Base-by-base conservation (phyloP, 2,888 invertebrate genomes). In the Machimus atricapillus region DNA sequence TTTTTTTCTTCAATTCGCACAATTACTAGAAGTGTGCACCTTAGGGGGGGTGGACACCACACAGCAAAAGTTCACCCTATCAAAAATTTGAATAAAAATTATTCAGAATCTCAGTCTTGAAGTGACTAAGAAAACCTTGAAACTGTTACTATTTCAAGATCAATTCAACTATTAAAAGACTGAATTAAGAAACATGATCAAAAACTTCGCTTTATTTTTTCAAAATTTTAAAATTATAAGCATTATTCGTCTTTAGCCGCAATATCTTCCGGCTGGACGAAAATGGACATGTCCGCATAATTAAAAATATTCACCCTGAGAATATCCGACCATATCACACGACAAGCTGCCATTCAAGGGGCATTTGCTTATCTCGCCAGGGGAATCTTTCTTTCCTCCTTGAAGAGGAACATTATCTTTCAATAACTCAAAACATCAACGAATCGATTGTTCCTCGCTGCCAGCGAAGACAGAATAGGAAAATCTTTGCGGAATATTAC, bases 391-490 rank as follows among this genome's bases (percentile, higher is more conserved):
- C 66, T 66, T 66, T 27, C 27, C 34, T 52, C 34, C 56, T n/a
- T 1, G 37, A n/a, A 56, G 56, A 52, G 56, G 56, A 52, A n/a
- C 23, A 81, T 81, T 81, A 31, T 66, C 83, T 34, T 40, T 83
- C 74, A 85, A 85, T 85, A 85, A 85, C 9, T 85, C 74, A 73
- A 40, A 76, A 74, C 27, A 43, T 73, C 46, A 82, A 46, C 87
- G 43, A 83, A 77, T 82, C 40, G 83, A 77, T 74, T 56, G 77
- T 76, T 76, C 76, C 23, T 16, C 43, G 34, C 14, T 86, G 14
- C 77, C 23, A 58, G 27, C 43, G 16, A 46, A 76, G 37, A 58
- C 58, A 43, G 46, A 31, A 86, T 78, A 77, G 43, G 78, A 56
- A 23, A 78, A 43, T 86, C 76, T 34, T 79, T 43, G 16, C 27